Evolutionary conservation across 2,113 vertebrate species (phyloP).

Genomic region (Shinisaurus crocodilurus): DNA sequence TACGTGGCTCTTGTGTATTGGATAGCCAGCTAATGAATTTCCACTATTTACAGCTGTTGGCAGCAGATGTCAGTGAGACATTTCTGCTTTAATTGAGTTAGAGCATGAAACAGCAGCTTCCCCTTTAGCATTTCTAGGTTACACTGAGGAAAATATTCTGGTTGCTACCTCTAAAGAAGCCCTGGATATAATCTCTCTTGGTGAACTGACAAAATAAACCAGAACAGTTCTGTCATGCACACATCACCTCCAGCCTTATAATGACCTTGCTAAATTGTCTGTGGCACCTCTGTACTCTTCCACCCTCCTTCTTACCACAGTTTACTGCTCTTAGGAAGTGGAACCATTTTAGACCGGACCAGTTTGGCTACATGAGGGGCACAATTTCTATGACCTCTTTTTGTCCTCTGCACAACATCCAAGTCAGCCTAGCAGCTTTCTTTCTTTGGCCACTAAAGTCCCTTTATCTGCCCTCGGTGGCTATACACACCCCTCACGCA

Average conservation of each 20-base stretch:
- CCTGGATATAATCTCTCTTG: background rate
- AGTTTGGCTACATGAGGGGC: background rate
- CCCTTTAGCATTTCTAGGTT: background rate
- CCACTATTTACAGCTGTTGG: background rate
- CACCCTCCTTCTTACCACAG: background rate
- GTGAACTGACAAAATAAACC: background rate
- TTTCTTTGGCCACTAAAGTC: background rate
- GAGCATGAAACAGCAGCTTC: background rate
- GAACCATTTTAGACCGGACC: background rate
- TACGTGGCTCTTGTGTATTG: background rate
- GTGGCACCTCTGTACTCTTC: background rate
- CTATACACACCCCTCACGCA: background rate
- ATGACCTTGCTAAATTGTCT: too few relatives aligned
- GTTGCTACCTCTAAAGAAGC: background rate
- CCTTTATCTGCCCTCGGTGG: background rate
- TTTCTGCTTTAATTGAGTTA: background rate
- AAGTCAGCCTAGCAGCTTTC: background rate
- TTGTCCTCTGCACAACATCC: background rate
- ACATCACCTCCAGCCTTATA: background rate
- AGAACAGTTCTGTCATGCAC: background rate
- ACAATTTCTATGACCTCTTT: background rate
- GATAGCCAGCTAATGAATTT: slow-evolving; percentile 5
- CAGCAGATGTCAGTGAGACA: background rate
- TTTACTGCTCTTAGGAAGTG: background rate
- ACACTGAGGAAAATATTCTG: background rate